Percentiles rank a stretch among this genome's conserved stretches.
Evolutionary conservation across 2,113 vertebrate species (phyloP).

Genomic region (Hypanus sabinus): DNA sequence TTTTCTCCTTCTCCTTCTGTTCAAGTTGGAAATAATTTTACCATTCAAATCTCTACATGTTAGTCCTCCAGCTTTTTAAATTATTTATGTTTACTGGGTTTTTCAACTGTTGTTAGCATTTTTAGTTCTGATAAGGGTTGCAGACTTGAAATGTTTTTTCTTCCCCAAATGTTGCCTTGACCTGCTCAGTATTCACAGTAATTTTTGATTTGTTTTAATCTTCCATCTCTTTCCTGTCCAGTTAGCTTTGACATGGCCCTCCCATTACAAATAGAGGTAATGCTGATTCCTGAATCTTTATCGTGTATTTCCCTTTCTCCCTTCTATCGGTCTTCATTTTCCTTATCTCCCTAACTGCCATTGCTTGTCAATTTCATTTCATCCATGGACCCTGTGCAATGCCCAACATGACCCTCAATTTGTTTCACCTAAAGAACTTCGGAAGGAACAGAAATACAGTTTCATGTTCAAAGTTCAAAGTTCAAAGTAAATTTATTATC

Average conservation of each 20-base stretch:
- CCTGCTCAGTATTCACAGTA: no score
- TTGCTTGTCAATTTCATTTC: not conserved
- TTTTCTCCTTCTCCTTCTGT: no score
- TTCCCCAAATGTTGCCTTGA: no score
- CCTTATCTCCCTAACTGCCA: not conserved
- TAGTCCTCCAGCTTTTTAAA: no score
- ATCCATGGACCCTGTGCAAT: not conserved
- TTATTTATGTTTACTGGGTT: no score
- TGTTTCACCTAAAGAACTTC: not conserved
- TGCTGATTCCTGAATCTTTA: not conserved
- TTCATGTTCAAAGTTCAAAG: not conserved
- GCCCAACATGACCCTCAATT: not conserved
- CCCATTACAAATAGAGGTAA: no score
- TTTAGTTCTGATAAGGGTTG: no score
- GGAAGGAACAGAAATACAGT: not conserved
- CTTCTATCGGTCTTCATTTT: not conserved
- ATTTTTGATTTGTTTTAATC: not conserved
- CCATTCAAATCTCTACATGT: no score
- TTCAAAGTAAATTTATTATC: no score
- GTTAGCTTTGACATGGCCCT: not conserved
- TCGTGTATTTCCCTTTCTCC: not conserved
- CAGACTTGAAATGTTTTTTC: no score
- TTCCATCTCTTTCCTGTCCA: not conserved
- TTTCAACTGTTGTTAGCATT: no score
- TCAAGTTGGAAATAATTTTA: no score